Conservation (phyloP, 2,113 vertebrate species). For the Brienomyrus longianalis region DNA sequence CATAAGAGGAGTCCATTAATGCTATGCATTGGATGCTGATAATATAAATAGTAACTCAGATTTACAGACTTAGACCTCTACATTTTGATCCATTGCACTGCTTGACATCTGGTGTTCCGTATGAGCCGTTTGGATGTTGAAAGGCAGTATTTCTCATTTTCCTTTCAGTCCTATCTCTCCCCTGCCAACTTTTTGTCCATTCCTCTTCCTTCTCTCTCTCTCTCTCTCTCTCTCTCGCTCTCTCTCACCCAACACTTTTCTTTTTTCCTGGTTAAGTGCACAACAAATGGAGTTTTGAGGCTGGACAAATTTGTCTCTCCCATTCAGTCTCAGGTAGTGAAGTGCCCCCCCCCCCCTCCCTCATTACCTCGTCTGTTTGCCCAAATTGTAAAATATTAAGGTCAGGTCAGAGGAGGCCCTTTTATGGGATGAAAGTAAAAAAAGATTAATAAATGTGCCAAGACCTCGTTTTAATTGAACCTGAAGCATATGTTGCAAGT, state of each 20-base stretch:
- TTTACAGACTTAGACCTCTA: slow-evolving; percentile 58
- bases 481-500: slow-evolving; percentile 90
- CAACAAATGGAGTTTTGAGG: slow-evolving; percentile 60
- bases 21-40: slow-evolving; percentile 50
- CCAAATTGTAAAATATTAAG: slow-evolving; percentile 66
- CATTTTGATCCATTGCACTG: slow-evolving; percentile 59
- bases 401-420: slow-evolving; percentile 69
- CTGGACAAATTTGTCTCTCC: slow-evolving; percentile 64
- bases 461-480: slow-evolving; percentile 95
- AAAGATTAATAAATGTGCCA: slow-evolving; percentile 95
- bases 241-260: neutral
- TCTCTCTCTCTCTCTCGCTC: neutral
- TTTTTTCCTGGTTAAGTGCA: slow-evolving; percentile 52
- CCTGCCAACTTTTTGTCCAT: slow-evolving; percentile 26
- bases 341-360: slow-evolving; percentile 50
- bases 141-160: slow-evolving; percentile 50
- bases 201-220: neutral
- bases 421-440: slow-evolving; percentile 63
- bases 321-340: slow-evolving; percentile 48
- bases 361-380: slow-evolving; percentile 65
- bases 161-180: slow-evolving; percentile 39
- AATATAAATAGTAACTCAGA: slow-evolving; percentile 58
- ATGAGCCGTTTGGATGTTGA: slow-evolving; percentile 55
- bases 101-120: slow-evolving; percentile 58
- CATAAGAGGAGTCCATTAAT: slow-evolving; percentile 56